phyloP scores from a whole-genome alignment of 1,140 invertebrate genomes.

The Orius laevigatus region DNA sequence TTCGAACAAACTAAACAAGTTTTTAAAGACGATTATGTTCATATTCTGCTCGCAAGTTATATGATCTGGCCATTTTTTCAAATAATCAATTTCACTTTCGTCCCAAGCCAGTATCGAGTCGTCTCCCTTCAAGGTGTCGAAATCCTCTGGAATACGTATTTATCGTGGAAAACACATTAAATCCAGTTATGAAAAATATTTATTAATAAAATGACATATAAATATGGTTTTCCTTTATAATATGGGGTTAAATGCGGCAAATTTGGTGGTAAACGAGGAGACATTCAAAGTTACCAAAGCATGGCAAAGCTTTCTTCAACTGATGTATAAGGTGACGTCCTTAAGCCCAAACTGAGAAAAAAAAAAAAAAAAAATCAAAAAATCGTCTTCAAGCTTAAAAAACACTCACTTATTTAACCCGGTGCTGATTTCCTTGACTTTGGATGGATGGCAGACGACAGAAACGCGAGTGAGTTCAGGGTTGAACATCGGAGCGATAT shows the following conservation, averaged over 20 bases:
- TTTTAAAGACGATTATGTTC: not conserved
- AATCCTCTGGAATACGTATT: constrained; percentile 1
- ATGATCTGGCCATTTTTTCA: not conserved
- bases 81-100: constrained; percentile 3
- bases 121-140: not conserved
- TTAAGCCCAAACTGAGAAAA: constrained; percentile 30
- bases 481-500: constrained; percentile 49
- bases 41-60: not conserved
- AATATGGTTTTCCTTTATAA: no score
- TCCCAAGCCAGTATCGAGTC: not conserved
- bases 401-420: constrained; percentile 47
- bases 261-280: no score
- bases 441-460: constrained; percentile 59
- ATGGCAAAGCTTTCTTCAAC: constrained; percentile 32
- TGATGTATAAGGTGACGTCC: constrained; percentile 30
- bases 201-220: no score
- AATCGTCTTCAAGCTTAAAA: not conserved
- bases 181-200: no score
- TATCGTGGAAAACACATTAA: constrained; percentile 5
- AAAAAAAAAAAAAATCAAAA: constrained; percentile 21
- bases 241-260: no score
- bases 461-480: constrained; percentile 38
- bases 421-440: constrained; percentile 43
- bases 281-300: constrained; percentile 2
- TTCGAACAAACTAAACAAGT: no score